Conservation (phyloP, 2,797 vertebrate genomes). For the Mormyrus hasselquistii region DNA sequence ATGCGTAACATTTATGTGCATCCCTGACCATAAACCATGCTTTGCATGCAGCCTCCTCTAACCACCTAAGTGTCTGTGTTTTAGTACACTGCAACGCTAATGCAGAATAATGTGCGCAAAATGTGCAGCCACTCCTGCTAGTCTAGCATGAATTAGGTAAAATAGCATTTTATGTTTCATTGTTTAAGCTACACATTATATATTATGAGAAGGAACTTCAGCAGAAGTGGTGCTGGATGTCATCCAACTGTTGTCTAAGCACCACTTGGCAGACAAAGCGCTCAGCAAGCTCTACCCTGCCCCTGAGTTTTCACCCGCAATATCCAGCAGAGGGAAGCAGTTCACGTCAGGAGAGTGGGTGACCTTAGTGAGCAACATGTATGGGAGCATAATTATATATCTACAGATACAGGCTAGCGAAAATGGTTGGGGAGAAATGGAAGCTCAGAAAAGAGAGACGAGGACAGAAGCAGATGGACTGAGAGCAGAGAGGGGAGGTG, state of each 20-base stretch:
- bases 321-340: neutral
- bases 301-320: neutral
- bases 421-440: neutral
- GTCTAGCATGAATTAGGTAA: neutral
- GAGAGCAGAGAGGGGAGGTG: slow-evolving; percentile 5
- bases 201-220: neutral
- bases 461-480: neutral
- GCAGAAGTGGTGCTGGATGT: neutral
- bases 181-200: neutral
- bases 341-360: neutral
- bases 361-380: neutral
- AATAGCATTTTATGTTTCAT: neutral
- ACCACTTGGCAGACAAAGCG: neutral
- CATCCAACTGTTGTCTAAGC: neutral
- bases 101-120: neutral
- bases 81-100: neutral
- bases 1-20: neutral
- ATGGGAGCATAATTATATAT: neutral
- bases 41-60: neutral
- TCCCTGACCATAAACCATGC: neutral
- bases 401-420: neutral
- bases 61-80: neutral
- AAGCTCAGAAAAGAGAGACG: neutral
- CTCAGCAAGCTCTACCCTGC: neutral
- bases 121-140: neutral